Base-by-base conservation (phyloP, 2,888 invertebrate species). In the Philonicus albiceps region DNA sequence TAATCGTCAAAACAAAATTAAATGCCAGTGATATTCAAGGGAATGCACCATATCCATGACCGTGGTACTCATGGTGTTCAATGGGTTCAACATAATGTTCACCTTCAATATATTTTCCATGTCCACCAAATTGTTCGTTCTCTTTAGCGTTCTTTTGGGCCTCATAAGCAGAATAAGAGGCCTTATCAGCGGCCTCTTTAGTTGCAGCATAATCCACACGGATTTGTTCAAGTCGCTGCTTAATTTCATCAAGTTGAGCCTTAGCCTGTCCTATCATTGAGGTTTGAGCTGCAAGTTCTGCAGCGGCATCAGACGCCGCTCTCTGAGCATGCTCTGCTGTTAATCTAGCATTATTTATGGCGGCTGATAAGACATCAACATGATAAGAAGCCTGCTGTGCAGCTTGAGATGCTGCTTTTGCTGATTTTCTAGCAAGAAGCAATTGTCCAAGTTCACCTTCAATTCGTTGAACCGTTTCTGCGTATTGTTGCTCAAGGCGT, bases 161-260 rank as follows among this genome's bases (percentile, higher is more conserved):
- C 87, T 94, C 94, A 89, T 95, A 95, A 0, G 96, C 96, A 84
- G 94, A 93, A 89, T 94, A 92, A 1, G 93, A 93, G 30, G 95
- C 95, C 91, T 95, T 95, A 89, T 95, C 94, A 0, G 96, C 95
- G 8, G 96, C 96, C 0, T 94, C 91, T 90, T 95, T 95, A 0
- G 96, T 96, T 1, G 96, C 96, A 89, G 95, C 95, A 90, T 95
- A 96, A 91, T 96, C 96, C 87, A 96, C 93, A 49, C 95, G 94
- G 40, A 96, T 95, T 1, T 94, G 94, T 87, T 94, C 94, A 27
- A 96, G 92, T 89, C 96, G 96, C 49, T 95, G 95, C 87, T 94
- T 94, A 22, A 95, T 92, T 3, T 95, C 93, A 87, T 95, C 94
- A 22, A 96, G 92, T 55, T 95, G 92, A 88, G 95, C 94, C 88